Conservation (phyloP, 2,113 vertebrate species). For the Cyprinodon variegatus region DNA sequence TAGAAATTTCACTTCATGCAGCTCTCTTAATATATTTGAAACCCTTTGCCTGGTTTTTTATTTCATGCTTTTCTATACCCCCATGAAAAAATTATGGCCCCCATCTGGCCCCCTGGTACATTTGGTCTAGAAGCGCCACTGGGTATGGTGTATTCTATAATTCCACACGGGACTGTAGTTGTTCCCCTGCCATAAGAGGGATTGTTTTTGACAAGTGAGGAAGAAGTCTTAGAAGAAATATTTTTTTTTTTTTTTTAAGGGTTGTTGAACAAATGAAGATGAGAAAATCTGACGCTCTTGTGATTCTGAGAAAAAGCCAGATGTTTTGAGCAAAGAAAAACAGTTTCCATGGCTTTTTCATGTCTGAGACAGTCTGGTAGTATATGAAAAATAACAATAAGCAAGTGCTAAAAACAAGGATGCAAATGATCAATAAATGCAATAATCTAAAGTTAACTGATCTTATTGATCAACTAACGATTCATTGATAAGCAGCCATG, state of each 20-base stretch:
- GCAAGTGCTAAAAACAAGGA: neutral
- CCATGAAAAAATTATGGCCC: too few species aligned
- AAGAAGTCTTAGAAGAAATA: neutral
- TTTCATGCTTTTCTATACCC: too few species aligned
- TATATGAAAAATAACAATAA: neutral
- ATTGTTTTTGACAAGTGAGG: neutral
- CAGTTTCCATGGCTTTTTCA: neutral
- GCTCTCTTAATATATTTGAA: too few species aligned
- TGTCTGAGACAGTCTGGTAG: neutral
- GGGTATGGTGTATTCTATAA: too few species aligned
- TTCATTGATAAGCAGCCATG: too few species aligned
- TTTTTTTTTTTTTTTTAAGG: neutral
- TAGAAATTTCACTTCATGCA: too few species aligned
- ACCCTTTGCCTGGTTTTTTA: too few species aligned
- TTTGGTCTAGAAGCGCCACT: too few species aligned
- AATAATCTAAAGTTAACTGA: too few species aligned
- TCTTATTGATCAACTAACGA: too few species aligned
- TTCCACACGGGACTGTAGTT: neutral
- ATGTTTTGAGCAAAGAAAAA: neutral
- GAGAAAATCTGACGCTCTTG: neutral
- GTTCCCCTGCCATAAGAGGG: neutral
- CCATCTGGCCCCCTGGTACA: too few species aligned
- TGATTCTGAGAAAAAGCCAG: neutral
- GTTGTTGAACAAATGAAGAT: neutral
- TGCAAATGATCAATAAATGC: neutral